These are phyloP conservation scores for Dicrostonyx torquatus DNA, from an alignment of 2,797 vertebrate genomes.

Conservation along the genomic window DNA sequence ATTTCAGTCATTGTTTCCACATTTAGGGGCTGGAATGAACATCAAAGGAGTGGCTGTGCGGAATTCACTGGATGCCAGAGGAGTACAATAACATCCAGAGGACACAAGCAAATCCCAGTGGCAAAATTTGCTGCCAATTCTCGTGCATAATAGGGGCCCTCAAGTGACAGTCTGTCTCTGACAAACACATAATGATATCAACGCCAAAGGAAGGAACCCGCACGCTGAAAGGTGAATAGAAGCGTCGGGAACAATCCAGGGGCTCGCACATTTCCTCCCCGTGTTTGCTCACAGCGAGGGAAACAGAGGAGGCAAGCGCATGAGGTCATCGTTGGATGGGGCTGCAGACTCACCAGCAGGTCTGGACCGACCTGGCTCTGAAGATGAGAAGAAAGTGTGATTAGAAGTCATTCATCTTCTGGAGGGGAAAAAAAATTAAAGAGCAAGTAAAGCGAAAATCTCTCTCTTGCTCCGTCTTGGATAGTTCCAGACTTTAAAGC, in stretches of 20 bases:
- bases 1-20: constrained; percentile 90
- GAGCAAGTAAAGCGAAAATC: constrained; percentile 76
- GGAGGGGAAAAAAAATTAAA: not conserved
- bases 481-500: constrained; percentile 83
- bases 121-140: constrained; percentile 88
- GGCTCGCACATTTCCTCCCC: constrained; percentile 87
- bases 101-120: constrained; percentile 90
- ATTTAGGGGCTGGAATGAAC: constrained; percentile 88
- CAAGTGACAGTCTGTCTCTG: constrained; percentile 89
- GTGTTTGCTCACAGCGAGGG: constrained; percentile 87
- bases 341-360: constrained; percentile 63
- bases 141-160: constrained; percentile 89
- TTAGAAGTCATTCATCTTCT: constrained; percentile 77
- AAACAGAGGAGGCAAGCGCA: constrained; percentile 84
- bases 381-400: constrained; percentile 77
- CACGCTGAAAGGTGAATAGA: constrained; percentile 87
- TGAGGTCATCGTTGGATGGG: constrained; percentile 81
- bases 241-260: constrained; percentile 86
- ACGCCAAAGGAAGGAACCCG: constrained; percentile 89
- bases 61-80: constrained; percentile 88
- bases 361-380: constrained; percentile 72
- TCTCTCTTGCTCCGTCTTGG: constrained; percentile 81
- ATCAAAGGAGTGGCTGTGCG: constrained; percentile 88
- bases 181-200: constrained; percentile 88
- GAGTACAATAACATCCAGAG: constrained; percentile 89